A percentile compares a stretch with the other conserved stretches of the same genome.
These are phyloP conservation scores for Baronia brevicornis DNA, from an alignment of 2,888 invertebrate genomes.

Conservation along the genomic window DNA sequence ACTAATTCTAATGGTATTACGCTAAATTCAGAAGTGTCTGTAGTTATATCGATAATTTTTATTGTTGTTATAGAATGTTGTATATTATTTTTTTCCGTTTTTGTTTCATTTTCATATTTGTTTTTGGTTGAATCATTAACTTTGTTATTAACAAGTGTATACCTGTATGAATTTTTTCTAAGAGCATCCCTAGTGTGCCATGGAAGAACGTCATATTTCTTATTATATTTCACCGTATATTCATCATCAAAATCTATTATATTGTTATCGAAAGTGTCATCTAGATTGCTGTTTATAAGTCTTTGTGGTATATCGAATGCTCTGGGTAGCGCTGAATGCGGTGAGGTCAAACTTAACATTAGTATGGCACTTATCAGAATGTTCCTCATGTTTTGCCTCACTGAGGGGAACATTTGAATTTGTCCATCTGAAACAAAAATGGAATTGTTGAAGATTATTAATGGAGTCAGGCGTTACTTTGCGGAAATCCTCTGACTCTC, in stretches of 20 bases:
- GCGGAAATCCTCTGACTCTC: too few species aligned
- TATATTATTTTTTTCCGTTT: constrained; percentile 20
- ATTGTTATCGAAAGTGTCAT: constrained; percentile 50
- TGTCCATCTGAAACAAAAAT: constrained; percentile 54
- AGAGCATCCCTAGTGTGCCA: constrained; percentile 41
- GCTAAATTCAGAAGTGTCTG: constrained; percentile 44
- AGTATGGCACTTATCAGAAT: constrained; percentile 43
- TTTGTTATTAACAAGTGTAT: constrained; percentile 43
- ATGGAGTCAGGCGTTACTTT: constrained; percentile 12
- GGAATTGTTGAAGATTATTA: constrained; percentile 3
- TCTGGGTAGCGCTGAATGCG: constrained; percentile 29
- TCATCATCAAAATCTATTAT: constrained; percentile 64
- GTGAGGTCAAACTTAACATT: constrained; percentile 31
- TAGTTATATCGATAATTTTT: constrained; percentile 24
- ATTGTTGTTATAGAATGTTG: constrained; percentile 17
- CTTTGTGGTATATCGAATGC: constrained; percentile 33
- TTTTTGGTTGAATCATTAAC: constrained; percentile 14
- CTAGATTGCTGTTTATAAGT: constrained; percentile 22
- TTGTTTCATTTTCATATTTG: constrained; percentile 14
- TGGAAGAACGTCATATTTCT: constrained; percentile 43
- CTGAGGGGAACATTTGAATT: constrained; percentile 47
- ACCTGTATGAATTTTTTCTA: constrained; percentile 51
- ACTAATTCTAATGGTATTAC: constrained; percentile 61
- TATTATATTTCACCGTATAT: constrained; percentile 49
- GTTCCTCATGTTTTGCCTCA: constrained; percentile 53